phyloP scores from a whole-genome alignment of 1,140 invertebrate species.

The Potamilus streckersoni region DNA sequence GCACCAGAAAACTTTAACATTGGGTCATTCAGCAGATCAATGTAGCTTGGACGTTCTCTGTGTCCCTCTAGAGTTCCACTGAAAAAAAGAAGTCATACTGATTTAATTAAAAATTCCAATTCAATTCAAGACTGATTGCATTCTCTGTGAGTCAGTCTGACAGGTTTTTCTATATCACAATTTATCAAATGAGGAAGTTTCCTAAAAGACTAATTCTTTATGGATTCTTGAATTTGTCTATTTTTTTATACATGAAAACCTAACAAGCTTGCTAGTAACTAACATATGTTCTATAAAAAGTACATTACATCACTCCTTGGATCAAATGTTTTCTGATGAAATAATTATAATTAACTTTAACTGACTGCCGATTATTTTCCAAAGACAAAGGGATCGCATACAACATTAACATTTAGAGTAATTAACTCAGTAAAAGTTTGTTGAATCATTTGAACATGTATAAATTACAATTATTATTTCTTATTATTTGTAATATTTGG shows the following conservation, averaged over 20 bases:
- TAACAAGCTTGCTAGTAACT: not conserved
- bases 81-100: slow-evolving; percentile 26
- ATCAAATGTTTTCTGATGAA: too few species aligned
- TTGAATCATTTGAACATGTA: too few species aligned
- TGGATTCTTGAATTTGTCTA: not conserved
- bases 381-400: too few species aligned
- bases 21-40: slow-evolving; percentile 87
- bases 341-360: too few species aligned
- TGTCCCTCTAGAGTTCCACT: slow-evolving; percentile 96
- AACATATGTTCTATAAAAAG: too few species aligned
- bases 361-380: too few species aligned
- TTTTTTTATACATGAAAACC: not conserved
- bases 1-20: slow-evolving; percentile 91
- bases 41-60: slow-evolving; percentile 85
- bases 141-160: not conserved
- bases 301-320: too few species aligned
- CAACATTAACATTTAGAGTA: too few species aligned
- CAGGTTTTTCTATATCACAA: not conserved
- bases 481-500: too few species aligned
- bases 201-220: not conserved
- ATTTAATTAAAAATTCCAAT: slow-evolving; percentile 1
- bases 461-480: too few species aligned
- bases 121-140: not conserved
- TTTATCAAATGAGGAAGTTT: not conserved
- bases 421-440: too few species aligned